phyloP scores from a whole-genome alignment of 2,797 vertebrate genomes.

The Serranus cabrilla region DNA sequence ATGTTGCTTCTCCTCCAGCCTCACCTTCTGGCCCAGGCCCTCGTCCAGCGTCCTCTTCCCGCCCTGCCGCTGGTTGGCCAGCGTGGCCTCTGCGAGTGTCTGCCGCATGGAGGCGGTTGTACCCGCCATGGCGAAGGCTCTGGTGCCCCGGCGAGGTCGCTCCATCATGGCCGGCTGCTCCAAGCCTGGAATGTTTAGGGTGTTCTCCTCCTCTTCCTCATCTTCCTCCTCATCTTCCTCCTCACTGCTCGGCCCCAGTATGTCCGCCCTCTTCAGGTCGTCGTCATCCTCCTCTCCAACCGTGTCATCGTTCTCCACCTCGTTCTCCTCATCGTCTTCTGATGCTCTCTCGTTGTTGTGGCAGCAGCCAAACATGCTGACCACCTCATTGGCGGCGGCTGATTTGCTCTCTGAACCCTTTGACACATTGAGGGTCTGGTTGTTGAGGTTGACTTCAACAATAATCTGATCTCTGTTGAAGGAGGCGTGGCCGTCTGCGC shows the following conservation, averaged over 20 bases:
- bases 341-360: conserved; percentile 67
- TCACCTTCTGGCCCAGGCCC: conserved; percentile 91
- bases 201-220: conserved; percentile 84
- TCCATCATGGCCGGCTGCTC: conserved; percentile 70
- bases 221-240: conserved; percentile 83
- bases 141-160: conserved; percentile 78
- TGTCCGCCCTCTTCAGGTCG: conserved; percentile 66
- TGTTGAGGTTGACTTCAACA: conserved; percentile 99
- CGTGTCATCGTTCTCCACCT: conserved; percentile 80
- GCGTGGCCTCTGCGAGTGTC: conserved; percentile 73
- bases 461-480: conserved; percentile 97
- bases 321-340: conserved; percentile 85
- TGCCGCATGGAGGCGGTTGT: conserved; percentile 79
- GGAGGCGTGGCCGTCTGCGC: conserved; percentile 83
- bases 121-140: conserved; percentile 73
- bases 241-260: conserved; percentile 74
- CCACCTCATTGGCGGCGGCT: conserved; percentile 43
- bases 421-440: conserved; percentile 97
- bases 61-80: conserved; percentile 80
- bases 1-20: conserved; percentile 96
- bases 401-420: conserved; percentile 92
- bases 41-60: conserved; percentile 86
- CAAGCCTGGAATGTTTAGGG: conserved; percentile 81
- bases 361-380: conserved; percentile 78
- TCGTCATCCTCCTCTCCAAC: conserved; percentile 78